Base-by-base conservation (phyloP, 1,140 invertebrate species). In the Drosophila nebulosa region DNA sequence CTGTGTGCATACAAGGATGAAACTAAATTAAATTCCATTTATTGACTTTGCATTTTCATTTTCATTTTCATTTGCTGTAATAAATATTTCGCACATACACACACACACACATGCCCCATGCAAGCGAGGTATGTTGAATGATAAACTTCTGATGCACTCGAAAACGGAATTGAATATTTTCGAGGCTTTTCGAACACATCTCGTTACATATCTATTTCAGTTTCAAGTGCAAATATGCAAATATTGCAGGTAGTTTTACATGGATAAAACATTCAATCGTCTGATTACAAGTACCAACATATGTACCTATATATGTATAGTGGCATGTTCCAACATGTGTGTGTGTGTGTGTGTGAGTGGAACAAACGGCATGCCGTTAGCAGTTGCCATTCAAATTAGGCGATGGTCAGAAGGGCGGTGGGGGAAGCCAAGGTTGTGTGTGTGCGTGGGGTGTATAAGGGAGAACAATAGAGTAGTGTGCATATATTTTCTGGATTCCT, bases 11-110 rank as follows among this genome's bases (percentile, higher is more conserved):
- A 16, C 57, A 59, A 14, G 57, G 39, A 59, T 46, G 12, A 59
- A 74, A 66, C 55, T 60, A 59, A 77, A 81, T 70, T 69, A 55
- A 72, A 83, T 81, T 78, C 56, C 39, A 46, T 46, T 46, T 66
- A 63, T 77, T 80, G 72, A 76, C 78, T 64, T 62, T 57, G 32
- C 36, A 64, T 71, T 65, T 60, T 64, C 70, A 64, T 58, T 64
- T 64, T n/a, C n/a, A n/a, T n/a, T n/a, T n/a, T 64, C 71, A 72
- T 59, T 65, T 60, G 60, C 55, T 60, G 57, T 26, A 56, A 78
- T 58, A 63, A 69, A 58, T 53, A 65, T 60, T 58, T 50, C 36
- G 36, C 56, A 69, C 32, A 65, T 42, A 12, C 9, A 35, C 10
- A 32, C 35, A 36, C 35, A 36, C 3, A n/a, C 35, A 36, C 3